Evolutionary conservation across 2,888 invertebrate species (phyloP).

Genomic region (Physocephala rufipes): DNA sequence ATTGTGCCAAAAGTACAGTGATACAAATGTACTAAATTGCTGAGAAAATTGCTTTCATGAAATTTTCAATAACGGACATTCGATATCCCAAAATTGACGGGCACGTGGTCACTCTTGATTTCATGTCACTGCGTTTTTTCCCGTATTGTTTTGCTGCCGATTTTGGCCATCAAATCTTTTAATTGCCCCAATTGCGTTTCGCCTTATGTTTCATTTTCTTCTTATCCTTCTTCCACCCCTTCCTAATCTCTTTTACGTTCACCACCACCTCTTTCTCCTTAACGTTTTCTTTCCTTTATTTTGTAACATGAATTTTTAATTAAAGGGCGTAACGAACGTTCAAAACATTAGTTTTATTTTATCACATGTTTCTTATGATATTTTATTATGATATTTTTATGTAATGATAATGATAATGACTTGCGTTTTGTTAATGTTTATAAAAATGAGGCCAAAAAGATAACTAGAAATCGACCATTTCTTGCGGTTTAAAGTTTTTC

Average conservation of each 20-base stretch:
- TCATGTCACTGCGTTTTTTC: too few species aligned
- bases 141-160: too few species aligned
- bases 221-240: background rate
- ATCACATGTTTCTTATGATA: conserved; percentile 35
- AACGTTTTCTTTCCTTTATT: background rate
- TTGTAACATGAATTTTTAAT: conserved; percentile 39
- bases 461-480: too few species aligned
- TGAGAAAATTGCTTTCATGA: too few species aligned
- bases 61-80: too few species aligned
- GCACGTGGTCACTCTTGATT: too few species aligned
- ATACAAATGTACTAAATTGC: too few species aligned
- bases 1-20: too few species aligned
- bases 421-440: conserved; percentile 27
- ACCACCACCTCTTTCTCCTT: background rate
- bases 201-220: background rate
- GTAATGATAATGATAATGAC: conserved; percentile 33
- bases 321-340: conserved; percentile 53
- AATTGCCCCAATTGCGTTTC: too few species aligned
- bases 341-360: too few species aligned
- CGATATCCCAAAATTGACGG: too few species aligned
- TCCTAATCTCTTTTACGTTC: background rate
- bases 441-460: background rate
- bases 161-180: too few species aligned
- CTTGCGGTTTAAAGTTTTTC: background rate
- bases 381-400: background rate